Evolutionary conservation across 2,888 invertebrate species (phyloP).

Genomic region (Zaprionus lineosus): DNA sequence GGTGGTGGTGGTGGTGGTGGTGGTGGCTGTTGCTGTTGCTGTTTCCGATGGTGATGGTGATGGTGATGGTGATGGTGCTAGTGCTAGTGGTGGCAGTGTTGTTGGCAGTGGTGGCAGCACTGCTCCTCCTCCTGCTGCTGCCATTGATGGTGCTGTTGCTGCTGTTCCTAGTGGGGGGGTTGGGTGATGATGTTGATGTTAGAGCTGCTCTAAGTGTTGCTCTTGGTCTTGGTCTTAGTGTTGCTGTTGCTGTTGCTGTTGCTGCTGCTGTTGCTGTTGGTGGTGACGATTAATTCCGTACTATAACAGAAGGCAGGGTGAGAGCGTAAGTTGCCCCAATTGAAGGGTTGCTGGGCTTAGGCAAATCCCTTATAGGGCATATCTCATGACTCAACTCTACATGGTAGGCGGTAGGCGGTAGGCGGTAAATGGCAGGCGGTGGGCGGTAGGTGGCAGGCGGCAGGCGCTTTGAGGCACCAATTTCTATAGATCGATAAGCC

Average conservation of each 20-base stretch:
- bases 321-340: slow-evolving; percentile 1
- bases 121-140: neutral
- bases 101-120: neutral
- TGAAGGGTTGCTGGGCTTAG: slow-evolving; percentile 22
- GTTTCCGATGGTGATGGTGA: slow-evolving; percentile 1
- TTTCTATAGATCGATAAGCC: slow-evolving; percentile 52
- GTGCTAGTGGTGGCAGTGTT: slow-evolving; percentile 8
- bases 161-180: slow-evolving; percentile 5
- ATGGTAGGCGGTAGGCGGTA: too few species aligned
- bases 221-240: too few species aligned
- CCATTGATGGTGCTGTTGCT: neutral
- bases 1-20: neutral
- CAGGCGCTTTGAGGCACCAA: slow-evolving; percentile 15
- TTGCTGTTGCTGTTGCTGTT: neutral
- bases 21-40: neutral
- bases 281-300: slow-evolving; percentile 43
- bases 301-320: slow-evolving; percentile 20
- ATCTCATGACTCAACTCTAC: too few species aligned
- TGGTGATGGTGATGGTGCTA: slow-evolving; percentile 18
- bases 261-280: slow-evolving; percentile 7
- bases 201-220: too few species aligned
- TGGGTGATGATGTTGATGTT: slow-evolving; percentile 26
- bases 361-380: neutral
- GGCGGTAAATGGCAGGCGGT: too few species aligned
- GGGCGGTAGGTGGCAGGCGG: too few species aligned